Conservation (phyloP, 2,797 vertebrate genomes). For the Spizella passerina region DNA sequence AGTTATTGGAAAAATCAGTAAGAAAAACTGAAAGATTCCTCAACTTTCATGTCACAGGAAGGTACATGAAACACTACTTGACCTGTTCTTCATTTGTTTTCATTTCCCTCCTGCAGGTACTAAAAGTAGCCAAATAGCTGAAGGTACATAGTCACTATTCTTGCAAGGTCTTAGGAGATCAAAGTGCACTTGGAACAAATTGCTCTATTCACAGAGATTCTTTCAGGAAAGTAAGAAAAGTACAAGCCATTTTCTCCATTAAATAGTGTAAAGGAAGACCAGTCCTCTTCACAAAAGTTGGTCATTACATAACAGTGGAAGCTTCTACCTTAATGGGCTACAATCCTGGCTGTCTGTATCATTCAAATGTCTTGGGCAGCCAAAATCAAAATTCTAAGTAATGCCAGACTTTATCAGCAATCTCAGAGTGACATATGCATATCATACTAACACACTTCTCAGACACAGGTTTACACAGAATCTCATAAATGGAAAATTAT, state of each 20-base stretch:
- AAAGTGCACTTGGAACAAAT: neutral
- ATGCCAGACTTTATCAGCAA: neutral
- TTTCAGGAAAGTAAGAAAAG: neutral
- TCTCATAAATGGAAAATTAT: neutral
- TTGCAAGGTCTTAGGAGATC: neutral
- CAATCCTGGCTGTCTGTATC: neutral
- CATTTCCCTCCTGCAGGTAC: neutral
- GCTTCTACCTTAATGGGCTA: neutral
- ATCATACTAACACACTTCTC: neutral
- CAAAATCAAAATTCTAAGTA: neutral
- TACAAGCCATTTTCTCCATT: neutral
- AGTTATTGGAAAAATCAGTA: neutral
- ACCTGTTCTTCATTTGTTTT: neutral
- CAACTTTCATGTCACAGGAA: neutral
- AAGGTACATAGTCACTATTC: neutral
- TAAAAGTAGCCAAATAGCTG: neutral
- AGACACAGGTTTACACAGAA: neutral
- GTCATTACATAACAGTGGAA: rapidly evolving
- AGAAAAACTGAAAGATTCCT: neutral
- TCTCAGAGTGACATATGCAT: neutral
- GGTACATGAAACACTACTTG: neutral
- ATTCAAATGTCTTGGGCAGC: neutral
- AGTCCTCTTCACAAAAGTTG: neutral
- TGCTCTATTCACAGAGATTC: neutral
- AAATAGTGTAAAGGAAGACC: neutral